Conservation (phyloP, 2,888 invertebrate genomes). For the Colletes collaris region DNA sequence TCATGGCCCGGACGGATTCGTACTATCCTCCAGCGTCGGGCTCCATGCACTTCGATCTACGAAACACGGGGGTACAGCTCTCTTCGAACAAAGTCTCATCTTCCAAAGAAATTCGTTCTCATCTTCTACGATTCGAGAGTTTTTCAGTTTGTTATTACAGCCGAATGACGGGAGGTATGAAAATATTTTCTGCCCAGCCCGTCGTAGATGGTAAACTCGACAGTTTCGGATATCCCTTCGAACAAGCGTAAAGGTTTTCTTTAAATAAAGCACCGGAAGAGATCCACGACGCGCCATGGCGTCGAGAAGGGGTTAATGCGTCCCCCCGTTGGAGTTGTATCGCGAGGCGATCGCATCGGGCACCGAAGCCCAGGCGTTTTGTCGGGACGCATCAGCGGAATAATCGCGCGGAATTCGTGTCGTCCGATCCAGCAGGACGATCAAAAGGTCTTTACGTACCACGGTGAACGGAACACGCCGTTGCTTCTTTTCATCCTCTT, state of each 20-base stretch:
- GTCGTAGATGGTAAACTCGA: too few species aligned
- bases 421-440: conserved; percentile 49
- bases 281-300: too few species aligned
- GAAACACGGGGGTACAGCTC: too few species aligned
- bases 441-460: conserved; percentile 68
- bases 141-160: too few species aligned
- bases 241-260: too few species aligned
- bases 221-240: too few species aligned
- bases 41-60: background rate
- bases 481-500: conserved; percentile 60
- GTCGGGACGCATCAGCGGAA: conserved; percentile 29
- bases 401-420: conserved; percentile 62
- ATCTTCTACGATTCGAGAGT: too few species aligned
- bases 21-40: background rate
- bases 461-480: conserved; percentile 60
- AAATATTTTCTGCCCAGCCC: too few species aligned
- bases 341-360: conserved; percentile 17
- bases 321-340: conserved; percentile 5
- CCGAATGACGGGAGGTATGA: too few species aligned
- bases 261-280: too few species aligned
- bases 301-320: background rate
- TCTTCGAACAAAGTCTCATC: too few species aligned
- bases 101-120: too few species aligned
- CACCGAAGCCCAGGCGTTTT: conserved; percentile 6
- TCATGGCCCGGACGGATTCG: background rate